Percentiles rank a stretch among this genome's conserved stretches.
Evolutionary conservation across 2,797 vertebrate genomes (phyloP).

Genomic region (Typhlichthys subterraneus): DNA sequence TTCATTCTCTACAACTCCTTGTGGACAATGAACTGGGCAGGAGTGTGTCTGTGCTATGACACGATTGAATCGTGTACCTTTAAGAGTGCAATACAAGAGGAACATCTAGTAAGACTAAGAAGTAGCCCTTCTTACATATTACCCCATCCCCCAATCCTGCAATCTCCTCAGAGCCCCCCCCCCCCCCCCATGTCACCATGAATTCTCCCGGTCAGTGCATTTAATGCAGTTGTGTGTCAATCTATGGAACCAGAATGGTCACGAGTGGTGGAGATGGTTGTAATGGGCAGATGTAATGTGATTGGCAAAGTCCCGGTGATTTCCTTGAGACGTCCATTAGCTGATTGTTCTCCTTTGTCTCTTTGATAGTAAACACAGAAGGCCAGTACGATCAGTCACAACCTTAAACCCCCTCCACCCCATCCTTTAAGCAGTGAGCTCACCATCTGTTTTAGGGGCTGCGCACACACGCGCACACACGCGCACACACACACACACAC

Average conservation of each 20-base stretch:
- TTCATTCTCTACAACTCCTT: neutral
- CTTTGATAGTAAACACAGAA: conserved; percentile 42
- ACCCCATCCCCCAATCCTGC: conserved; percentile 11
- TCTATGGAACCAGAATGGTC: neutral
- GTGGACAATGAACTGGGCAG: neutral
- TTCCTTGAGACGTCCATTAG: conserved; percentile 29
- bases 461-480: conserved; percentile 21
- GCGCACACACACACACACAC: conserved; percentile 8
- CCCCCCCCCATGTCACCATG: conserved; percentile 12
- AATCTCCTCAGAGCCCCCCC: neutral
- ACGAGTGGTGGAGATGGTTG: neutral
- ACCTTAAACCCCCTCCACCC: conserved; percentile 41
- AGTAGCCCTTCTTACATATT: neutral
- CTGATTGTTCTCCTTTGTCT: conserved; percentile 23
- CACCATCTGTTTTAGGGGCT: conserved; percentile 71
- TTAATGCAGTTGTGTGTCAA: conserved; percentile 1
- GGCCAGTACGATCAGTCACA: conserved; percentile 26
- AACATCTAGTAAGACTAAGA: neutral
- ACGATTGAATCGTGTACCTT: neutral
- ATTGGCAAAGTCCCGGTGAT: neutral
- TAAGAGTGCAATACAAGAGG: neutral
- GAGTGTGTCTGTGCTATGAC: neutral
- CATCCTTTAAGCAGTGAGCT: conserved; percentile 65
- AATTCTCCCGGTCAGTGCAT: neutral
- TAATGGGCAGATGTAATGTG: conserved; percentile 2